Evolutionary conservation across 2,888 invertebrate species (phyloP).

Genomic region (Bhutanitis thaidina): DNA sequence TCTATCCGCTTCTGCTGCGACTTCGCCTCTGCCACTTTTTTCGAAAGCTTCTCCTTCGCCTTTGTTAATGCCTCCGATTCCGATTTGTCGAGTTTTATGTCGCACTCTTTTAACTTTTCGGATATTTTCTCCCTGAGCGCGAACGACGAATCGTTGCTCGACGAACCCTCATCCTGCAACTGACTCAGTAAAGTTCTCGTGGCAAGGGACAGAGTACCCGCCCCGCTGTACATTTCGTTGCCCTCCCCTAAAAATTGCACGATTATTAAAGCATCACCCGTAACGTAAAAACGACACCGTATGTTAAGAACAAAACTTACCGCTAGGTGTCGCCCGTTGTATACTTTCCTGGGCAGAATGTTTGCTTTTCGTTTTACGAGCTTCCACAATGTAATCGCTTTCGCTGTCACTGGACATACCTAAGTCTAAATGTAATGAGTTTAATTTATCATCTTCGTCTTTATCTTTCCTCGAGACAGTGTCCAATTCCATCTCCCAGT

Average conservation of each 20-base stretch:
- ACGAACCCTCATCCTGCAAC: conserved; percentile 75
- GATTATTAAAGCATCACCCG: conserved; percentile 19
- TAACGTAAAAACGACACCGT: conserved; percentile 29
- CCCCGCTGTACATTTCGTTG: conserved; percentile 58
- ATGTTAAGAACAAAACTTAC: conserved; percentile 41
- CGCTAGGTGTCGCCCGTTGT: conserved; percentile 54
- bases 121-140: conserved; percentile 53
- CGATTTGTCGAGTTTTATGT: conserved; percentile 48
- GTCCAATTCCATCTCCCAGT: conserved; percentile 83
- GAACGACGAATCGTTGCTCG: conserved; percentile 71
- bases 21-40: conserved; percentile 65
- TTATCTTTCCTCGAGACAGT: conserved; percentile 66
- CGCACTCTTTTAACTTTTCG: conserved; percentile 43
- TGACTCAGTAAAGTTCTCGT: conserved; percentile 73
- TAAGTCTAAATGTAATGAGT: conserved; percentile 68
- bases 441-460: conserved; percentile 65
- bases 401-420: conserved; percentile 78
- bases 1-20: conserved; percentile 72
- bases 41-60: conserved; percentile 64
- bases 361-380: conserved; percentile 51
- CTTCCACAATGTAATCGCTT: conserved; percentile 58
- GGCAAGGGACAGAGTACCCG: conserved; percentile 61
- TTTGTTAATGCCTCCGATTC: conserved; percentile 65
- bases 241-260: conserved; percentile 58
- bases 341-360: conserved; percentile 50